Base-by-base conservation (phyloP, 1,140 invertebrate species). In the Portunus trituberculatus region DNA sequence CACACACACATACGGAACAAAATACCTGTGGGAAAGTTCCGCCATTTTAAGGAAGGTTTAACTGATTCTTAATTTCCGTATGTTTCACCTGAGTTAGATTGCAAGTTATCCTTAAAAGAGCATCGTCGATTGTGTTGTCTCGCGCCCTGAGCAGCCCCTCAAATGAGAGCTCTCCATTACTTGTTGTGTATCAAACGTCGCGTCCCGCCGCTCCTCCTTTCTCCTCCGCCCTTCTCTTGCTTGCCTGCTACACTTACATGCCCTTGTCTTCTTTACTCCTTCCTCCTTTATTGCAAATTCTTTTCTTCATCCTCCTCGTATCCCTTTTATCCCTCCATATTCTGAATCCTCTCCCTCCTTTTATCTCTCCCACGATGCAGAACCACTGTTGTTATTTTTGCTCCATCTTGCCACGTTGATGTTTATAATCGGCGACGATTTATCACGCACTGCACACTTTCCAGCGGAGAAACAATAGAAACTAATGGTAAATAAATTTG, bases 401-500 rank as follows among this genome's bases (percentile, higher is more conserved):
- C 32, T 12, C 87, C 32, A 31, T 39, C 87, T 45, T 48, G 25
- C 87, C 67, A n/a, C 20, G 67, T 76, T 76, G 67, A 76, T 76
- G 67, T 76, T 76, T 76, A 76, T 76, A 76, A 76, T 76, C 67
- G 67, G 67, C 25, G 0, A 1, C 67, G 84, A 87, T 87, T 87
- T 87, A 32, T 87, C 84, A 39, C 31, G 84, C 39, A 32, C 16
- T 16, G 39, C 39, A 28, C 20, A 48, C 48, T 0, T 25, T 28
- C 25, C 3, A 46, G 16, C 90, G 59, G 28, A 48, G n/a, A 76
- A 28, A 91, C 45, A 52, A 31, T 52, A 31, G 29, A 59, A 52
- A 52, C 29, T 48, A 31, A 52, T 91, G 39, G 29, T 48, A 91
- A 48, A 20, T 52, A 52, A 91, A 91, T 91, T 59, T 91, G 89